phyloP scores from a whole-genome alignment of 2,113 vertebrate species.

The Paedocypris sp. region DNA sequence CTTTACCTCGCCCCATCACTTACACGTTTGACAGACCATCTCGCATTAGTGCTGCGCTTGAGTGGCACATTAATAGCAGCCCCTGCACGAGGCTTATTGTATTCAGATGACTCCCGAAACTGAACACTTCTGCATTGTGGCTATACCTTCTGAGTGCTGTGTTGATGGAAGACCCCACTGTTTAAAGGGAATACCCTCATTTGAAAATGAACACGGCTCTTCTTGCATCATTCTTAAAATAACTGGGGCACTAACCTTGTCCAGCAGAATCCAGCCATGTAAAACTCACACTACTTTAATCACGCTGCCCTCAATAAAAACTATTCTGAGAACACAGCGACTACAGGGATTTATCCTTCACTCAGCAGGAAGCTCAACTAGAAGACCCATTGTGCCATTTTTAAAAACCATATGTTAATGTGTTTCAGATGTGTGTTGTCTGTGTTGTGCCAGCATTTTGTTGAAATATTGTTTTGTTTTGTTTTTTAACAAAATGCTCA shows the following conservation, averaged over 20 bases:
- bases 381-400: too few relatives aligned
- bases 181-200: conserved; percentile 29
- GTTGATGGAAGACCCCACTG: conserved; percentile 11
- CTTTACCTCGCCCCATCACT: conserved; percentile 44
- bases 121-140: conserved; percentile 13
- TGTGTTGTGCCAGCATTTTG: too few relatives aligned
- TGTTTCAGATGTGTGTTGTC: background rate
- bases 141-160: conserved; percentile 12
- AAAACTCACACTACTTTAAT: conserved; percentile 29
- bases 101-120: conserved; percentile 23
- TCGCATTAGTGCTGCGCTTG: background rate
- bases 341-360: too few relatives aligned
- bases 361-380: too few relatives aligned
- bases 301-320: conserved; percentile 29
- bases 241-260: conserved; percentile 25
- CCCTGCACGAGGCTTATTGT: conserved; percentile 6
- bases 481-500: too few relatives aligned
- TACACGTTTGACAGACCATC: conserved; percentile 35
- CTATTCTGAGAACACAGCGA: conserved; percentile 29
- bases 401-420: background rate
- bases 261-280: background rate
- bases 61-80: conserved; percentile 22
- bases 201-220: conserved; percentile 32
- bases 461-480: too few relatives aligned
- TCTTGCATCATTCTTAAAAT: conserved; percentile 31